Percentiles rank a stretch among this genome's conserved stretches.
phyloP scores from a whole-genome alignment of 2,888 invertebrate genomes.

The Dicycla oo region DNA sequence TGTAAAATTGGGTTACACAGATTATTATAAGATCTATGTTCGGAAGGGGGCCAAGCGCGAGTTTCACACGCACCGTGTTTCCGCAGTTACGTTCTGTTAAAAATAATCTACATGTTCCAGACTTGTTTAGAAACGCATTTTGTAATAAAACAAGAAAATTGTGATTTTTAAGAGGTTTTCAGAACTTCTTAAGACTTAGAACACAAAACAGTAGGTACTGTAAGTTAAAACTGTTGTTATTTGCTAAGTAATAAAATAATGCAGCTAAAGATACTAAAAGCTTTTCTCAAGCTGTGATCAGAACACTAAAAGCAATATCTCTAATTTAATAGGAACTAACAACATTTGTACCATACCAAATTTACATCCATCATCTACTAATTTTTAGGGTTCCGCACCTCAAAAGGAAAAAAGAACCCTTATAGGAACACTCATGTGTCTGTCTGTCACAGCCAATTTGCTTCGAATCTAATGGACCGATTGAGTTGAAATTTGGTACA shows the following conservation, averaged over 20 bases:
- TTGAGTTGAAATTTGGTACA: too few relatives aligned
- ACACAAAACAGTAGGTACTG: neutral
- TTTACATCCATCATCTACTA: slow-evolving; percentile 1
- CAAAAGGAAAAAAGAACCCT: neutral
- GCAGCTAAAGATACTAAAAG: neutral
- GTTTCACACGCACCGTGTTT: slow-evolving; percentile 43
- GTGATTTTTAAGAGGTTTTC: neutral
- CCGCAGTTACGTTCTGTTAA: slow-evolving; percentile 10
- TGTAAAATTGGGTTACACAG: slow-evolving; percentile 64
- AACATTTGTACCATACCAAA: neutral
- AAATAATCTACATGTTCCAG: slow-evolving; percentile 27
- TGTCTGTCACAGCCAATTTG: too few relatives aligned
- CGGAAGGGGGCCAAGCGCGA: slow-evolving; percentile 32
- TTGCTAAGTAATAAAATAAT: neutral
- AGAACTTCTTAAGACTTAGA: too few relatives aligned
- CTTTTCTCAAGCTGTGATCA: neutral
- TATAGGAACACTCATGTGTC: too few relatives aligned
- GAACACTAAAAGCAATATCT: neutral
- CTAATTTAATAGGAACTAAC: neutral
- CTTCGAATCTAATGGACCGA: too few relatives aligned
- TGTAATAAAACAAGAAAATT: neutral
- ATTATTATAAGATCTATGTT: slow-evolving; percentile 62
- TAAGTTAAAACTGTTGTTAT: neutral
- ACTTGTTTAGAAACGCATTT: slow-evolving; percentile 1
- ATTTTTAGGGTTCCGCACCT: too few relatives aligned